Evolutionary conservation across 2,797 vertebrate species (phyloP), one percentile per base, ranked within the genome.

Genomic region (Phyllotis vaccarum): DNA sequence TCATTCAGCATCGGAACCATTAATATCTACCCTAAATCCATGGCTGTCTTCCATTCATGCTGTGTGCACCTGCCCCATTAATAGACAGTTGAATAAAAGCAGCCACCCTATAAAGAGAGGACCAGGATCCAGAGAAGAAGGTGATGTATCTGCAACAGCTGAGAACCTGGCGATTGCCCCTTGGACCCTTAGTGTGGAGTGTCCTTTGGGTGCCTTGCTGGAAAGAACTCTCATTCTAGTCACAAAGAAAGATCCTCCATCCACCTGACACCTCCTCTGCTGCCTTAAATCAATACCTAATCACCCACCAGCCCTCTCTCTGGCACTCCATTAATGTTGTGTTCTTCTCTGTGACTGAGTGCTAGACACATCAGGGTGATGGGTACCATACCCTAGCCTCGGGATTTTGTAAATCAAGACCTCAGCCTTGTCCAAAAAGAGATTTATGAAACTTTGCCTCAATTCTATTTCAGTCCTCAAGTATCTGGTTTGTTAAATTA

Each of bases 391-490:
- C 31, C 13, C 52, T 85, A 52, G 70, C 11, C 76, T 16, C 37
- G 17, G 87, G 81, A 93, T 86, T 97, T 94, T 89, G 52, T 91
- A 91, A 83, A 58, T 43, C 95, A 95, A 96, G n/a, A 89, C 68
- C 94, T 93, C 37, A 56, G 66, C 87, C 62, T 95, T 89, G 60
- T 83, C 80, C 96, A 92, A 93, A 86, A 95, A 76, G 90, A 96
- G 82, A 96, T 97, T 94, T 97, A 93, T 93, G 89, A 96, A 93
- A 3, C 5, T 89, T 90, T 90, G 76, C 68, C 64, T 96, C 89
- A 75, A 76, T 93, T 93, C 92, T 79, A 89, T 43, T 76, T 96
- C 95, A 92, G 95, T 93, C 66, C 60, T 89, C 81, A 87, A 88
- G 80, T 21, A 58, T 58, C 21, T 58, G 56, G 56, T 43, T 76